Base-by-base conservation (phyloP, 2,888 invertebrate species). In the Machimus atricapillus region DNA sequence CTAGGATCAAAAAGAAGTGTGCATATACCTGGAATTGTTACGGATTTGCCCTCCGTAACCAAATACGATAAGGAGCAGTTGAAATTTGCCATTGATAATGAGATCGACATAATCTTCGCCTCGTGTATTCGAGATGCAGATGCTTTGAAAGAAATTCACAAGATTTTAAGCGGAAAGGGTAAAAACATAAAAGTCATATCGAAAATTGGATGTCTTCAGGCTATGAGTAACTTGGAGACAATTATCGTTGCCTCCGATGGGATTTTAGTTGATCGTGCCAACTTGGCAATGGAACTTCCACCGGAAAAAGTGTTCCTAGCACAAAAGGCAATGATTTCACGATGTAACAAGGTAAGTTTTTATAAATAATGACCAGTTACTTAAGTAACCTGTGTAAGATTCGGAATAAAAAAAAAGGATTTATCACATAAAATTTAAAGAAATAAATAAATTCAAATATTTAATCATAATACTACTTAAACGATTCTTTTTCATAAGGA, bases 191-290 rank as follows among this genome's bases (percentile, higher is more conserved):
- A 97, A 93, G 97, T 99, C 90, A 98, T 99, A 91, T 97, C 99
- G 88, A 99, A 99, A 93, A 98, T 99, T 90, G 99, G 99, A 93
- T 99, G 99, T 93, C 98, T 98, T 91, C 98, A 99, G 93, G 99
- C 99, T 83, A 96, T 98, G 94, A 94, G 96, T 89, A 98, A 98
- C 93, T 94, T 99, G 89, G 98, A 99, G 92, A 97, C 98, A 91
- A 99, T 99, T 90, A 97, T 99, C 91, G 94, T 94, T 79, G 97
- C 95, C 19, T 96, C 98, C 0, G 99, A 99, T 92, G 99, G 99
- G 90, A 97, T 99, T 88, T 98, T 99, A 98, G 98, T 99, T 0
- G 99, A 99, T 31, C 96, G 99, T 89, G 99, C 98, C 90, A 99
- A 99, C 93, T 94, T 99, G 89, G 99, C 99, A 90, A 99, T 99